These are phyloP conservation scores for Sminthurinus aureus DNA, from an alignment of 2,888 invertebrate species.

Conservation along the genomic window DNA sequence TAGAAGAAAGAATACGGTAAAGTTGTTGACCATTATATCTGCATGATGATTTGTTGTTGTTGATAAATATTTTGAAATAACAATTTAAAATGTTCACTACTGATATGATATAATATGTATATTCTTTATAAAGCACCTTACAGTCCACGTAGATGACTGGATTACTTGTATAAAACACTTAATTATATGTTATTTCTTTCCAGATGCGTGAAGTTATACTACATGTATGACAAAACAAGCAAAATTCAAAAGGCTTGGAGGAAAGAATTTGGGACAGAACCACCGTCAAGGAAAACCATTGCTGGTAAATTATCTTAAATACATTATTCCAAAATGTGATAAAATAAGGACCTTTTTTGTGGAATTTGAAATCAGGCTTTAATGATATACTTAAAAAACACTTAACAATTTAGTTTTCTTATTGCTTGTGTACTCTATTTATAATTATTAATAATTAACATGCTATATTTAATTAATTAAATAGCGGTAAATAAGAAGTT, in stretches of 20 bases:
- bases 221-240: constrained; percentile 47
- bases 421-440: background rate
- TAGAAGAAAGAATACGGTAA: constrained; percentile 44
- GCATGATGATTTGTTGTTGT: no score
- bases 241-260: constrained; percentile 53
- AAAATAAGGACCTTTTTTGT: no score
- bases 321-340: no score
- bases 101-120: no score
- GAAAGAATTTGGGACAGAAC: constrained; percentile 51
- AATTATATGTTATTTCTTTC: no score
- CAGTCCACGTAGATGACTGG: no score
- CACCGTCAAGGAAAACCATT: constrained; percentile 42
- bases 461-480: background rate
- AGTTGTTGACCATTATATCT: no score
- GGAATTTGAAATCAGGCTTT: no score
- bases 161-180: no score
- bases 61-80: no score
- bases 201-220: constrained; percentile 49
- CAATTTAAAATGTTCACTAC: no score
- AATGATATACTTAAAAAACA: background rate
- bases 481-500: constrained; percentile 56
- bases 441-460: background rate
- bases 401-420: background rate
- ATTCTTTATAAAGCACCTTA: no score
- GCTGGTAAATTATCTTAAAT: background rate